Base-by-base conservation (phyloP, 1,140 invertebrate genomes). In the Hylyphantes graminicola region DNA sequence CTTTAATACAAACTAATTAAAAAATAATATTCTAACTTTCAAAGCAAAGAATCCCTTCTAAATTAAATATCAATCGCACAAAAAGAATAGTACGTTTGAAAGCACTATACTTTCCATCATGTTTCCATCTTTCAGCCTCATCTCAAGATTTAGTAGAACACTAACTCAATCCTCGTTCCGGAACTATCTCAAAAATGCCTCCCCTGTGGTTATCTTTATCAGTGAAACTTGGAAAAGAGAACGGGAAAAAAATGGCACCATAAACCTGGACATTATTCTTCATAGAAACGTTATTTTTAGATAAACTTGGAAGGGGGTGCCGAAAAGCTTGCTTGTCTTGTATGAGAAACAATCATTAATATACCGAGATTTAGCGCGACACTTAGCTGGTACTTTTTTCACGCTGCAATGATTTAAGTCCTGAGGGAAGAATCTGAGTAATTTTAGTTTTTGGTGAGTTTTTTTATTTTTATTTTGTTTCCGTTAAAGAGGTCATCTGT, bases 281-380 rank as follows among this genome's bases (percentile, higher is more conserved):
- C 54, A 35, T 15, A 76, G 74, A 13, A 8, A 10, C 74, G 19
- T 64, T 61, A 76, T 76, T 64, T 76, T 35, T 12, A 76, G 74
- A 76, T 76, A 76, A 76, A 76, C 50, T n/a, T 61, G 15, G 21
- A 61, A 61, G n/a, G n/a, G n/a, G n/a, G 12, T n/a, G 55, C 73
- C 21, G 8, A 15, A 64, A n/a, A 13, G 19, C 3, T 11, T 15
- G 15, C 55, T 59, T 6, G 15, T 74, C 72, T 53, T 63, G 21
- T 64, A 76, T 76, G 35, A 63, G 50, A 61, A 76, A 64, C 59
- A 50, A 76, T 54, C 74, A 76, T 76, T 76, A 76, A 76, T 76
- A 76, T 76, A 63, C 35, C 19, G 59, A 17, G 53, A 35, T 35
- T 63, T 76, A 76, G 53, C 21, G 59, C 74, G 59, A 76, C 57